Percentiles rank a stretch among this genome's conserved stretches.
phyloP scores from a whole-genome alignment of 2,113 vertebrate species.

The Phodopus roborovskii region DNA sequence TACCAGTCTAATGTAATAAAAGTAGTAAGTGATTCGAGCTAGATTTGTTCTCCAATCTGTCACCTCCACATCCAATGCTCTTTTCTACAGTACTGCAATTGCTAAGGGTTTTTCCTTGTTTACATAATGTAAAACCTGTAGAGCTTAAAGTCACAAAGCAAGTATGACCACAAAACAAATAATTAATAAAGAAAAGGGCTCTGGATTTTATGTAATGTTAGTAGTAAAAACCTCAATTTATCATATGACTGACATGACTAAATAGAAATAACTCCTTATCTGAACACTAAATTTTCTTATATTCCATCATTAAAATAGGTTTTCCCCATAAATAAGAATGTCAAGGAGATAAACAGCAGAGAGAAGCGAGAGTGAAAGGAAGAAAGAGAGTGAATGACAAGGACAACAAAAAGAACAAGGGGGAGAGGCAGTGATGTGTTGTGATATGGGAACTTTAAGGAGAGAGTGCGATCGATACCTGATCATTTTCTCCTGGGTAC shows the following conservation, averaged over 20 bases:
- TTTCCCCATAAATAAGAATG: neutral
- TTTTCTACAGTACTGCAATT: neutral
- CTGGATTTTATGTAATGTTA: constrained; percentile 49
- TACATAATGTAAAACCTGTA: constrained; percentile 13
- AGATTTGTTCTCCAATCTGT: constrained; percentile 10
- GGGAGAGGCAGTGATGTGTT: neutral
- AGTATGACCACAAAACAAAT: neutral
- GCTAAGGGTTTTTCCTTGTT: neutral
- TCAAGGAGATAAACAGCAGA: neutral
- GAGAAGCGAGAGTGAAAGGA: neutral
- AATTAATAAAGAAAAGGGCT: constrained; percentile 13
- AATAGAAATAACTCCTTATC: constrained; percentile 47
- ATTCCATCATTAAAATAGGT: constrained; percentile 31
- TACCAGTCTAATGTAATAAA: constrained; percentile 11
- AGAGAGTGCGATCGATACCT: constrained; percentile 70
- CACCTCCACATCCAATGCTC: neutral
- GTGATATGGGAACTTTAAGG: neutral
- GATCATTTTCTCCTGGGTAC: constrained; percentile 77
- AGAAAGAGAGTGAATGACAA: neutral
- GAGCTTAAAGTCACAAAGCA: constrained; percentile 12
- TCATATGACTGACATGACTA: neutral
- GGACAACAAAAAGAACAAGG: neutral
- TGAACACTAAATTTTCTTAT: constrained; percentile 21
- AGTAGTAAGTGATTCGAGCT: neutral
- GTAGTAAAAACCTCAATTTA: constrained; percentile 8